Evolutionary conservation across 2,888 invertebrate genomes (phyloP).

Genomic region (Cosmopolites sordidus): DNA sequence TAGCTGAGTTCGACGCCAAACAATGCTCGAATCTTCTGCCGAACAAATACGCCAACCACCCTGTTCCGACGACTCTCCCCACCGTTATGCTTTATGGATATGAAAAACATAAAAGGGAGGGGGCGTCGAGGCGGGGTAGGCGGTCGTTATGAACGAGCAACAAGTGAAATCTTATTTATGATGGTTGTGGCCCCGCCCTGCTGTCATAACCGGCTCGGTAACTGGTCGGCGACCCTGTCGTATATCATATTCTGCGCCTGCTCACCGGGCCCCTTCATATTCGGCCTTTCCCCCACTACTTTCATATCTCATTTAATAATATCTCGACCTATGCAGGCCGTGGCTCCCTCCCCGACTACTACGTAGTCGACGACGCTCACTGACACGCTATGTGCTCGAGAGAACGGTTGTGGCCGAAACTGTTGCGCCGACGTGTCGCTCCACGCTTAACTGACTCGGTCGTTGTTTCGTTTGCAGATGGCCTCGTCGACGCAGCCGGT

Average conservation of each 20-base stretch:
- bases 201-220: constrained; percentile 66
- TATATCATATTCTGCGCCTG: constrained; percentile 49
- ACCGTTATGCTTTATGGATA: constrained; percentile 43
- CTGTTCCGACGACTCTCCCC: not conserved
- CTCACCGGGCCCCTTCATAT: constrained; percentile 42
- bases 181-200: constrained; percentile 61
- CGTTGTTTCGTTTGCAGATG: constrained; percentile 31
- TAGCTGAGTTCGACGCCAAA: constrained; percentile 5
- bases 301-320: constrained; percentile 50
- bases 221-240: constrained; percentile 53
- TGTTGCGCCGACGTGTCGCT: constrained; percentile 9
- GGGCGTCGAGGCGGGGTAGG: constrained; percentile 43
- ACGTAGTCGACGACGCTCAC: constrained; percentile 15
- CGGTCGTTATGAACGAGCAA: constrained; percentile 58
- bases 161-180: constrained; percentile 69
- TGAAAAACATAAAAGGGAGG: constrained; percentile 35
- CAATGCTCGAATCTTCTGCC: too few relatives aligned
- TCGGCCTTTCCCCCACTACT: constrained; percentile 35
- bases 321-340: constrained; percentile 51
- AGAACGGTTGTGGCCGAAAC: constrained; percentile 34
- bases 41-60: not conserved
- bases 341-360: constrained; percentile 33
- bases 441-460: not conserved
- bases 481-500: constrained; percentile 25
- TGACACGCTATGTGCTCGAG: constrained; percentile 33